Evolutionary conservation across 2,113 vertebrate species (phyloP).

Genomic region (Taxidea taxus): DNA sequence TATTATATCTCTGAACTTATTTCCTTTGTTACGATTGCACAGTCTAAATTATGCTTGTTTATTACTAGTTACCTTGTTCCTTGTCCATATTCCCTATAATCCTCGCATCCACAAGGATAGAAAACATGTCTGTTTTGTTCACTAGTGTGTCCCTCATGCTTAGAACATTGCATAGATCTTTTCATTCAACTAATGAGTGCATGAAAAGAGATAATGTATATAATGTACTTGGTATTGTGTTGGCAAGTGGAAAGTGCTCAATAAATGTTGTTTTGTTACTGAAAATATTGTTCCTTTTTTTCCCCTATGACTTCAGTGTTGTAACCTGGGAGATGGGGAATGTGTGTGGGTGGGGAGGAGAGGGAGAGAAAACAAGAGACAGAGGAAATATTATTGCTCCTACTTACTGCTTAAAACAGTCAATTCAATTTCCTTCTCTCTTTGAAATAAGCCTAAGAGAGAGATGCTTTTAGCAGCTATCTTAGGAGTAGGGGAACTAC

Average conservation of each 20-base stretch:
- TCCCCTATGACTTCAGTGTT: neutral
- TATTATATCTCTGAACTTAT: neutral
- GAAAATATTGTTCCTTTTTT: neutral
- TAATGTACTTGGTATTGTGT: neutral
- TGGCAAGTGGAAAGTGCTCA: neutral
- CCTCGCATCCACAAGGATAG: neutral
- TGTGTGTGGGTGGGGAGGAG: neutral
- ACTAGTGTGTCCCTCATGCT: neutral
- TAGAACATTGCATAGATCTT: neutral
- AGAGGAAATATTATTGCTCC: neutral
- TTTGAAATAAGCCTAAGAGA: neutral
- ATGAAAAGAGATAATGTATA: neutral
- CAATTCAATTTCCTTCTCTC: neutral
- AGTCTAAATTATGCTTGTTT: neutral
- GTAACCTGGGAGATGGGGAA: too few species aligned
- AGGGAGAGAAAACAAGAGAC: neutral
- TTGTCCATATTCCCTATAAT: neutral
- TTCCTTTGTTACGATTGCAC: neutral
- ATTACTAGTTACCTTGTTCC: neutral
- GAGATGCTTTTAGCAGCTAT: neutral
- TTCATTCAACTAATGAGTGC: neutral
- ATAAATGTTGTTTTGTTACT: neutral
- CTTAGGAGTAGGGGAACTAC: neutral
- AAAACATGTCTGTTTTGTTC: neutral
- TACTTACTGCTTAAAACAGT: neutral